These are phyloP conservation scores for Perognathus longimembris DNA, from an alignment of 2,113 vertebrate genomes.

Conservation along the genomic window DNA sequence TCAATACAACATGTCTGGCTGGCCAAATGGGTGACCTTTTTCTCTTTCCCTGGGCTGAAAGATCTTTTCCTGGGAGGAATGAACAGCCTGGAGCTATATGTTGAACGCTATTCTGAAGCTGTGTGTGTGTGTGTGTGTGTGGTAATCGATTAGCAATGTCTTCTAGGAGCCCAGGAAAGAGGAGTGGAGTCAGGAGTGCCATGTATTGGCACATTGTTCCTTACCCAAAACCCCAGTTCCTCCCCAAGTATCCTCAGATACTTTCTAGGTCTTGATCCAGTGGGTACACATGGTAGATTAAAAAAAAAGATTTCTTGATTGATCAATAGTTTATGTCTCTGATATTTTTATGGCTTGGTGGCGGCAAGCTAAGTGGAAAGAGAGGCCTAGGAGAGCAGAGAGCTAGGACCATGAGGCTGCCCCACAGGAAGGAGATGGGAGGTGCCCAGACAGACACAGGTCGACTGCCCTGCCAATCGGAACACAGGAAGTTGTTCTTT, in stretches of 20 bases:
- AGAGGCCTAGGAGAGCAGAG: background rate
- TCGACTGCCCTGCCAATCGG: background rate
- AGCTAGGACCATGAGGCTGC: background rate
- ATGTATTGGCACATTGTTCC: background rate
- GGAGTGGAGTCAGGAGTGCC: rapidly evolving
- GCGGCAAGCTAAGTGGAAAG: background rate
- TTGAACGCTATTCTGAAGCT: background rate
- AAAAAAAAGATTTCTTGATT: slow-evolving; percentile 24
- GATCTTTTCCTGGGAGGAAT: background rate
- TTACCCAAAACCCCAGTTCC: background rate
- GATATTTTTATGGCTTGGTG: slow-evolving; percentile 1
- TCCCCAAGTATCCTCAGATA: background rate
- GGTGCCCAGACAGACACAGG: too few species aligned
- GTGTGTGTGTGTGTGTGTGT: rapidly evolving
- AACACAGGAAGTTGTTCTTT: background rate
- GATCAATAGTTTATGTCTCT: slow-evolving; percentile 20
- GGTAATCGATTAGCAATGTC: background rate
- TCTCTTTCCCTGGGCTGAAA: background rate
- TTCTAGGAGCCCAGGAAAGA: background rate
- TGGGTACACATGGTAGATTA: background rate
- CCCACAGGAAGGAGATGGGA: background rate
- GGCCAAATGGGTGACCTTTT: background rate
- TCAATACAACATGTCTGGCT: background rate
- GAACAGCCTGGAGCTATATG: background rate
- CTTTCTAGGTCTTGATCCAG: slow-evolving; percentile 37